A percentile compares a stretch with the other conserved stretches of the same genome.
phyloP scores from a whole-genome alignment of 2,888 invertebrate genomes.

The Andricus curvator region DNA sequence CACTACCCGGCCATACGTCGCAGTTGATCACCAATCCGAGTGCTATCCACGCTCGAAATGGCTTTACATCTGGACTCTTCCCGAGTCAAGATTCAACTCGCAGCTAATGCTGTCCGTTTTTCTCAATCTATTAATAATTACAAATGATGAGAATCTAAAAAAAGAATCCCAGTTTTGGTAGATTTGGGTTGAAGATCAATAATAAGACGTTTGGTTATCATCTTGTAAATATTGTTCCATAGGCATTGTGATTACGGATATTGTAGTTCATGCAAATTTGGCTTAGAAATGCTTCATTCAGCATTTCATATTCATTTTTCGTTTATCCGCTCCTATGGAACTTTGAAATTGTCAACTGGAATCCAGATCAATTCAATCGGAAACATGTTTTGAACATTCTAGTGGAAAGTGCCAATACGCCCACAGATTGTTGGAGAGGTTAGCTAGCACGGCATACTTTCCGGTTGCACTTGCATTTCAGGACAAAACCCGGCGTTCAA shows the following conservation, averaged over 20 bases:
- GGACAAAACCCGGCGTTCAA: neutral
- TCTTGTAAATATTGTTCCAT: neutral
- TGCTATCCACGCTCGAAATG: no score
- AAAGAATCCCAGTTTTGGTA: no score
- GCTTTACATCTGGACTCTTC: no score
- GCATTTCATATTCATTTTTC: constrained; percentile 14
- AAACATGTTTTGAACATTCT: constrained; percentile 38
- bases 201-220: neutral
- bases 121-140: no score
- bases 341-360: constrained; percentile 28
- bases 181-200: no score
- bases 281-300: neutral
- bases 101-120: no score
- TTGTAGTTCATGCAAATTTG: neutral
- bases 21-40: no score
- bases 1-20: no score
- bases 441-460: neutral
- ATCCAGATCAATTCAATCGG: constrained; percentile 33
- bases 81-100: no score
- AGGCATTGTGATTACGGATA: no score
- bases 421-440: constrained; percentile 13
- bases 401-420: constrained; percentile 28
- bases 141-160: no score
- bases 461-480: neutral
- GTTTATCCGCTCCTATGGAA: neutral